A percentile compares a stretch with the other conserved stretches of the same genome.
phyloP scores from a whole-genome alignment of 2,113 vertebrate genomes.

The Leuciscus idus region DNA sequence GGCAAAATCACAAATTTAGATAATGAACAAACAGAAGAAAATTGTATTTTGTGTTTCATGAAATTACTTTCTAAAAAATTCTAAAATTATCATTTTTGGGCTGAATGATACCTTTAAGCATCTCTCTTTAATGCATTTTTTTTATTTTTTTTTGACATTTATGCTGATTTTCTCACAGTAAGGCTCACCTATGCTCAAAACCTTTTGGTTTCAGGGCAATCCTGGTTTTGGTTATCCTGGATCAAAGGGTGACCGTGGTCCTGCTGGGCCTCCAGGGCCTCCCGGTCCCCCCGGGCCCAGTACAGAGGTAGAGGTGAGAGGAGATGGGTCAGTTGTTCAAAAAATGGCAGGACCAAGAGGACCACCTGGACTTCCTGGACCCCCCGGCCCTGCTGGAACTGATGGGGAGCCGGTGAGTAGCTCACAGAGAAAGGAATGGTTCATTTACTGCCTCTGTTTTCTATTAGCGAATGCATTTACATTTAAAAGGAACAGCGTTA shows the following conservation, averaged over 20 bases:
- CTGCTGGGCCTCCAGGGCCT: slow-evolving; percentile 70
- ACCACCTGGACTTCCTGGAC: slow-evolving; percentile 75
- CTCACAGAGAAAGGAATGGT: not conserved
- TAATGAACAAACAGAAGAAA: not conserved
- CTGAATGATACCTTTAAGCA: not conserved
- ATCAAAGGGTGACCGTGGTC: slow-evolving; percentile 84
- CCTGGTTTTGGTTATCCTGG: slow-evolving; percentile 86
- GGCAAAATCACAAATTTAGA: not conserved
- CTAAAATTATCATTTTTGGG: not conserved
- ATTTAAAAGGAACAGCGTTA: not conserved
- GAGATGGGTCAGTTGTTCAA: slow-evolving; percentile 63
- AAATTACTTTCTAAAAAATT: not conserved
- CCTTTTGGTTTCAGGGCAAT: slow-evolving; percentile 74
- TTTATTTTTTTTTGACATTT: not conserved
- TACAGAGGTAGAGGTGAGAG: slow-evolving; percentile 39
- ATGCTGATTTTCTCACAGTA: not conserved
- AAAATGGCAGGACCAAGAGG: slow-evolving; percentile 74
- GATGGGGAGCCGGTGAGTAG: slow-evolving; percentile 87
- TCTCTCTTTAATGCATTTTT: not conserved
- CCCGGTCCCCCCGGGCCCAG: slow-evolving; percentile 72
- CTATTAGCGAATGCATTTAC: not conserved
- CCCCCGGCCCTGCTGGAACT: slow-evolving; percentile 76
- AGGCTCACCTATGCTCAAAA: not conserved
- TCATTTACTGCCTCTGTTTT: not conserved
- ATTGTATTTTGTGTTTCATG: not conserved